Base-by-base conservation (phyloP, 1,140 invertebrate genomes). In the Bathynomus jamesi region DNA sequence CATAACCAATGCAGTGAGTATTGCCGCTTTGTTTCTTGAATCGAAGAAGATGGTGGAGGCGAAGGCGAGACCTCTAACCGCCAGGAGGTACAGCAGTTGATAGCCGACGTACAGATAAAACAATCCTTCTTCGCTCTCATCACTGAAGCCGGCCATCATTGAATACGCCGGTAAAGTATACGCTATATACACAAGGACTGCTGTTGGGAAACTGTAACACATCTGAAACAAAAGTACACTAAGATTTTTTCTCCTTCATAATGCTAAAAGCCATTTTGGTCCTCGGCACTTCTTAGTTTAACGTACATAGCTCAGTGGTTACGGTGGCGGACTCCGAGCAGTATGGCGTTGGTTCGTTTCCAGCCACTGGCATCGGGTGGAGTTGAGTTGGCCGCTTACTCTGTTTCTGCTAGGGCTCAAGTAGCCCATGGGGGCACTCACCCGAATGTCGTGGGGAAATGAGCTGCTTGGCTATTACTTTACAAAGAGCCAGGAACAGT, bases 111-210 rank as follows among this genome's bases (percentile, higher is more conserved):
- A 92, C 69, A 88, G 82, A 78, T 89, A 89, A 78, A 91, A 91
- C 70, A 87, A 87, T 65, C 86, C 86, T 71, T 88, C 86, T 70
- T 83, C 85, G 28, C 84, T 83, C 80, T 70, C 81, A 78, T 81
- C 82, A 46, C 87, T 84, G 0, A 95, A 83, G 0, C 92, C 92
- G 10, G 90, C 89, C 11, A 69, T 65, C 92, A 95, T 95, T 24
- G 91, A 91, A 80, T 92, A 95, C 13, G 91, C 91, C 21, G 94
- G 94, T 28, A 94, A 87, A 25, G 93, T 79, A 80, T 91, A 95
- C 0, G 90, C 89, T 66, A 93, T 76, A 84, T 91, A 93, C 4
- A 93, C 86, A 65, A 86, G 73, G 82, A 82, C 81, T 65, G 89
- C 87, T 7, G 89, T 86, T 75, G 86, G 83, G 28, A 88, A 79